Conservation (phyloP, 1,140 invertebrate genomes). For the Heliothis virescens region DNA sequence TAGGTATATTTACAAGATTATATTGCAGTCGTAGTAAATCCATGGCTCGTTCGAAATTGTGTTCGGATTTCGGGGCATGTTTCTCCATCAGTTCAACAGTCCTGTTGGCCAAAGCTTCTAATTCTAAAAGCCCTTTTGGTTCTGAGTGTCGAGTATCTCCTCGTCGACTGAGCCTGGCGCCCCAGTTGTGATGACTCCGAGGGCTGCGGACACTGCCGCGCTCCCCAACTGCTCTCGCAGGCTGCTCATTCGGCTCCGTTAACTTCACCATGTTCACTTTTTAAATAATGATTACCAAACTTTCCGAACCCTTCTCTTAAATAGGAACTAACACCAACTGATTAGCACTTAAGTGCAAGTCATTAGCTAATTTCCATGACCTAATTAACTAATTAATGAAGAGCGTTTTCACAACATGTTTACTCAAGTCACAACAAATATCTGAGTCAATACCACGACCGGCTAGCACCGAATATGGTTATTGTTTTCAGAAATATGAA, state of each 20-base stretch:
- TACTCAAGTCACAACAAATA: neutral
- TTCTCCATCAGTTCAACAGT: conserved; percentile 60
- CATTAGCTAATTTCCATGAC: neutral
- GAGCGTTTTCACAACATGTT: neutral
- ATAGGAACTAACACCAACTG: neutral
- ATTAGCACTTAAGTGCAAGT: neutral
- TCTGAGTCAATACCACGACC: neutral
- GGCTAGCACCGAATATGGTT: neutral
- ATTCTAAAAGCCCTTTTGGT: conserved; percentile 53
- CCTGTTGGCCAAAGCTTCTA: conserved; percentile 57
- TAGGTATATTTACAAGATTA: conserved; percentile 61
- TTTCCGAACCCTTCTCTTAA: conserved; percentile 7
- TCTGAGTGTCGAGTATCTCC: conserved; percentile 42
- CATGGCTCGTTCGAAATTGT: conserved; percentile 57
- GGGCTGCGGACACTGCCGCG: conserved; percentile 7
- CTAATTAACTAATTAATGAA: neutral
- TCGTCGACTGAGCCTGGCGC: conserved; percentile 49
- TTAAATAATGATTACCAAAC: neutral
- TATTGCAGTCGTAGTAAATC: conserved; percentile 60
- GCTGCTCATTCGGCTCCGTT: neutral
- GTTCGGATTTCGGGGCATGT: conserved; percentile 51
- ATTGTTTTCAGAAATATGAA: conserved; percentile 19
- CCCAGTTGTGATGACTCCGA: conserved; percentile 57
- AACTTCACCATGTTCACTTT: conserved; percentile 36
- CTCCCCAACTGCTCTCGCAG: neutral